A percentile compares a stretch with the other conserved stretches of the same genome.
phyloP scores from a whole-genome alignment of 2,797 vertebrate genomes.

The Etheostoma perlongum region DNA sequence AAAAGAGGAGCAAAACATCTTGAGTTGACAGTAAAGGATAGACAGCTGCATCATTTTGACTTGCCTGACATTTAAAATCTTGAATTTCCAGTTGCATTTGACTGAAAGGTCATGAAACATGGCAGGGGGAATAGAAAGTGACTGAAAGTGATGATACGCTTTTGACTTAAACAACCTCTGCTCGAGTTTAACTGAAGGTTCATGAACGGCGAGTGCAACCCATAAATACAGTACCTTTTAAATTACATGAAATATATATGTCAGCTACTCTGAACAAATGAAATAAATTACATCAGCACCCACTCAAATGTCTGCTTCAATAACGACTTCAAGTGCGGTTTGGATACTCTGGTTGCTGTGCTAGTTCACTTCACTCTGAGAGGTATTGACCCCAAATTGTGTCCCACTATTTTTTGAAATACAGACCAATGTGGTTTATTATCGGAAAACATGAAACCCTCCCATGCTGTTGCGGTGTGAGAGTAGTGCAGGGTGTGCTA shows the following conservation, averaged over 20 bases:
- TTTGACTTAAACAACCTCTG: conserved; percentile 31
- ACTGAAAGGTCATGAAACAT: conserved; percentile 51
- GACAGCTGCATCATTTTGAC: conserved; percentile 29
- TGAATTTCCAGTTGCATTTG: conserved; percentile 41
- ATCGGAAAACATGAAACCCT: conserved; percentile 55
- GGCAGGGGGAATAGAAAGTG: conserved; percentile 36
- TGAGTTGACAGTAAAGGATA: conserved; percentile 4
- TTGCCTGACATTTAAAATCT: conserved; percentile 53
- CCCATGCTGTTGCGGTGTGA: conserved; percentile 53
- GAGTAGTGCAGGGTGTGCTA: conserved; percentile 52
- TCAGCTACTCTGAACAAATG: conserved; percentile 22
- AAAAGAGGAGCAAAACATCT: conserved; percentile 1
- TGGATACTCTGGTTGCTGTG: neutral
- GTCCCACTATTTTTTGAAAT: conserved; percentile 50
- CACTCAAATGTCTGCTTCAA: conserved; percentile 32
- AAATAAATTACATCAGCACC: conserved; percentile 29
- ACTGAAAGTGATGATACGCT: conserved; percentile 37
- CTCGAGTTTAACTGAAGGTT: conserved; percentile 24
- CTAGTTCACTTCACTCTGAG: conserved; percentile 9
- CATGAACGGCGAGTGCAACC: neutral
- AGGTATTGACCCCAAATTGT: conserved; percentile 30
- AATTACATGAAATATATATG: conserved; percentile 34
- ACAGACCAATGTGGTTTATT: conserved; percentile 47
- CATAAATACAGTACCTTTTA: conserved; percentile 19
- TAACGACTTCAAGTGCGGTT: neutral